Conservation (phyloP, 2,888 invertebrate genomes). For the Furcula furcula region DNA sequence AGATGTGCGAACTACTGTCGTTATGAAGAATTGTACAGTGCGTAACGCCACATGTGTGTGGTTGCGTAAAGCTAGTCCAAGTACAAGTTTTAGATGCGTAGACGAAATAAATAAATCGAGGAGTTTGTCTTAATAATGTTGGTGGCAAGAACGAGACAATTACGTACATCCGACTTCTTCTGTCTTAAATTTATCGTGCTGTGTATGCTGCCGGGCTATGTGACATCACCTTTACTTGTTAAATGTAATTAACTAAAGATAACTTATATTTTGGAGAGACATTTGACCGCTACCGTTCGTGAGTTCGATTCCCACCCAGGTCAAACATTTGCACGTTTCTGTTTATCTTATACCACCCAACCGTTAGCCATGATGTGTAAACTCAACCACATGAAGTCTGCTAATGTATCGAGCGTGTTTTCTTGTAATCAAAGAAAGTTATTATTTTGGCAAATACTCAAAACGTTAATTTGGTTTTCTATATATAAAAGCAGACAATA, state of each 20-base stretch:
- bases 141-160: background rate
- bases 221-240: too few species aligned
- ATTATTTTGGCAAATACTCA: slow-evolving; percentile 14
- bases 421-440: slow-evolving; percentile 10
- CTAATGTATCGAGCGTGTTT: slow-evolving; percentile 3
- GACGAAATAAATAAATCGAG: slow-evolving; percentile 7
- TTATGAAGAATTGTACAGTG: slow-evolving; percentile 57
- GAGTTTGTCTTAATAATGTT: background rate
- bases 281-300: too few species aligned
- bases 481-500: slow-evolving; percentile 1
- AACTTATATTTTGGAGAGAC: too few species aligned
- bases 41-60: slow-evolving; percentile 34
- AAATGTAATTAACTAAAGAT: too few species aligned
- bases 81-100: slow-evolving; percentile 46
- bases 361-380: too few species aligned
- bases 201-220: too few species aligned
- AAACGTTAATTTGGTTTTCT: slow-evolving; percentile 3
- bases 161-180: too few species aligned
- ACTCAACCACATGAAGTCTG: slow-evolving; percentile 1
- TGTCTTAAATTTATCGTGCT: too few species aligned
- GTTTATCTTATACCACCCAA: too few species aligned
- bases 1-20: slow-evolving; percentile 69
- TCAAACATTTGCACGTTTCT: too few species aligned
- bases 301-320: too few species aligned
- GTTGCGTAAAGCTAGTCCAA: slow-evolving; percentile 38